Evolutionary conservation across 2,113 vertebrate species (phyloP).

Genomic region (Ceuthmochares aereus): DNA sequence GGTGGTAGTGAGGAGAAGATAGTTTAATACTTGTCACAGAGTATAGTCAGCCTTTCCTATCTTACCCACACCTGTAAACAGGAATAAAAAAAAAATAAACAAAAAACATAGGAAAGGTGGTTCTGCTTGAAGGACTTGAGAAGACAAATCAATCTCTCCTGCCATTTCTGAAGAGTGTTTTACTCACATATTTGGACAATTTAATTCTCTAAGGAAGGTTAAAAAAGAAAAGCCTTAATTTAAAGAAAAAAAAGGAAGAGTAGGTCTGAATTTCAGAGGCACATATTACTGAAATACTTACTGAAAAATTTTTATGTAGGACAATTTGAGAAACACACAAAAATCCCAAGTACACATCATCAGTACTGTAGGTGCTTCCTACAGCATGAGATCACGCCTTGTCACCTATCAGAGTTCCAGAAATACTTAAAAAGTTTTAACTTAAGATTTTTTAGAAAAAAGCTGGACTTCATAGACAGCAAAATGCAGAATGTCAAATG

Average conservation of each 20-base stretch:
- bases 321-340: not conserved
- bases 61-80: not conserved
- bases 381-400: not conserved
- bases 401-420: not conserved
- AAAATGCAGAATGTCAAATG: not conserved
- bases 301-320: not conserved
- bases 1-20: not conserved
- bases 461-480: not conserved
- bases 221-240: slow-evolving; percentile 39
- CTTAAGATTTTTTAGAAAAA: not conserved
- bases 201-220: slow-evolving; percentile 54
- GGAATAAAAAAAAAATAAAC: not conserved
- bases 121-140: slow-evolving; percentile 55
- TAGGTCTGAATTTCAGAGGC: not conserved
- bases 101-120: slow-evolving; percentile 43
- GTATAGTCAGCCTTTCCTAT: not conserved
- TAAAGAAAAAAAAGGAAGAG: not conserved
- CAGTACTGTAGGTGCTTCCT: not conserved
- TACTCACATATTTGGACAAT: slow-evolving; percentile 13
- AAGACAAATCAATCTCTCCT: slow-evolving; percentile 49
- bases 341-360: not conserved
- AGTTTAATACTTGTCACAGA: not conserved
- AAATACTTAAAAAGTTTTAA: not conserved
- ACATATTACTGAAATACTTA: not conserved
- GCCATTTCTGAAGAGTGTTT: slow-evolving; percentile 46